Base-by-base conservation (phyloP, 2,797 vertebrate genomes). In the Hapalemur alaotrensis region DNA sequence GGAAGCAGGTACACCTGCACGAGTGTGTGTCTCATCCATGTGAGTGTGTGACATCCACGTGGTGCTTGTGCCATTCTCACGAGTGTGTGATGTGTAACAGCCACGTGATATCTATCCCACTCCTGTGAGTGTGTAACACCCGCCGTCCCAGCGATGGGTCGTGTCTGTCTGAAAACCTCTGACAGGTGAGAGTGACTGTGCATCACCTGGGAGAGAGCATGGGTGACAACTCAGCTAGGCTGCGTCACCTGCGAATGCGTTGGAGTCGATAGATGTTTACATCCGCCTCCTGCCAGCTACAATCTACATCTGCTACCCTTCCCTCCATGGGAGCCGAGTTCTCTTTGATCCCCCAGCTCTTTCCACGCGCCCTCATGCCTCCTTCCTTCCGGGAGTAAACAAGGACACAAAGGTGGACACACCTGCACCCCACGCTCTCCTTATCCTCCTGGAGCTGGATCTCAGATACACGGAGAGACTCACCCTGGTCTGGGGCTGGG, bases 141-240 rank as follows among this genome's bases (percentile, higher is more conserved):
- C 25, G 54, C 22, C 50, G 38, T 43, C 63, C 65, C 81, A 79
- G 14, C 0, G 10, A 91, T 11, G 20, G 65, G 10, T 80, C 61
- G 14, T 0, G 32, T 13, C 65, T 81, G 81, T 63, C 91, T 25
- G 35, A 35, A 85, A 89, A 86, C 30, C 63, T 85, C 84, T 72
- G 8, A 35, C 41, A 48, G 17, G 32, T 57, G 52, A 52, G 4
- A 13, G 35, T 17, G 41, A 76, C 15, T 22, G 28, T 30, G 12
- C 3, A 5, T 78, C 5, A 3, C 30, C 25, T 0, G 0, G 79
- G 52, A 52, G 46, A 54, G 8, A 25, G 52, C 43, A 32, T 4
- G 59, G n/a, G 63, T 7, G 50, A 61, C 4, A 4, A 22, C 75
- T 57, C 59, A 12, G 54, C 0, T 0, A 48, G 50, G 10, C n/a